phyloP scores from a whole-genome alignment of 2,113 vertebrate species.

The Gavia stellata region DNA sequence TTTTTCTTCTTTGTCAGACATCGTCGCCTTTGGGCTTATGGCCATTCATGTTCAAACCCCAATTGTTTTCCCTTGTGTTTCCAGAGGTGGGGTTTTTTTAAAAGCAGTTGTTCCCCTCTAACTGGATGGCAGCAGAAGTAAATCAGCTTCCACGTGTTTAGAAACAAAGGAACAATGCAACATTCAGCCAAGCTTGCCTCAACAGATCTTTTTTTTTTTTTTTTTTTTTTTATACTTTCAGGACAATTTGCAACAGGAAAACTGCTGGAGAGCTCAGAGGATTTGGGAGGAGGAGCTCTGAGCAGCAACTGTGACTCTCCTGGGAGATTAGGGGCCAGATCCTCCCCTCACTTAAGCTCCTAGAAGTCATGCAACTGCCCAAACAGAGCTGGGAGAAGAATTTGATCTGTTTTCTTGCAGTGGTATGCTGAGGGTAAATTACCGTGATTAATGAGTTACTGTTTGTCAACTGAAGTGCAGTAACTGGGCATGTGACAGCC shows the following conservation, averaged over 20 bases:
- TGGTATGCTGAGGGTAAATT: not conserved
- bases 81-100: not conserved
- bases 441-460: not conserved
- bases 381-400: not conserved
- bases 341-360: not conserved
- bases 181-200: conserved; percentile 23
- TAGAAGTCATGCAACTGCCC: not conserved
- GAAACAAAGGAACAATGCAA: conserved; percentile 29
- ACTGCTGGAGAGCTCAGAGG: not conserved
- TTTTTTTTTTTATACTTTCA: not conserved
- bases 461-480: not conserved
- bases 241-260: not conserved
- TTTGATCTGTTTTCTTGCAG: not conserved
- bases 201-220: not conserved
- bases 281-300: not conserved
- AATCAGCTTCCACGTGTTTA: not conserved
- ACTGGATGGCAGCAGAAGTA: not conserved
- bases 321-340: not conserved
- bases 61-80: not conserved
- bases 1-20: not conserved
- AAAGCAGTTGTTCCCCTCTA: not conserved
- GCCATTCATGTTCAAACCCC: not conserved
- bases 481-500: fast-evolving
- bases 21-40: not conserved
- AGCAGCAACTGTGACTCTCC: not conserved